A percentile compares a stretch with the other conserved stretches of the same genome.
Evolutionary conservation across 2,113 vertebrate species (phyloP).

Genomic region (Hyaena hyaena): DNA sequence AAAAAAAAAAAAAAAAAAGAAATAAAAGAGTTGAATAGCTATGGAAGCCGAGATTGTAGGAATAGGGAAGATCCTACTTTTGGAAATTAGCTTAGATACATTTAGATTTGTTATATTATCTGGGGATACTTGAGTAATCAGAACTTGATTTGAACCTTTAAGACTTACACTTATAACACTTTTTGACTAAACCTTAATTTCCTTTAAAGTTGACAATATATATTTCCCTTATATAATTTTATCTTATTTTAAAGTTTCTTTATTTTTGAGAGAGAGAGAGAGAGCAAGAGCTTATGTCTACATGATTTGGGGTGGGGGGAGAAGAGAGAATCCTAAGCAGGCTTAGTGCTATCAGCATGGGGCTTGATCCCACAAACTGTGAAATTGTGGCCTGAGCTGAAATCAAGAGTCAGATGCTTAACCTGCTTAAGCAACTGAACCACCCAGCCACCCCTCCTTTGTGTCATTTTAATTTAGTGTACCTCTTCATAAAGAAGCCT

Average conservation of each 20-base stretch:
- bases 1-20: no score
- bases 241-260: no score
- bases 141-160: not conserved
- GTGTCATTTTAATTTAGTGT: not conserved
- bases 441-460: no score
- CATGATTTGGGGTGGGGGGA: no score
- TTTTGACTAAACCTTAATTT: constrained; percentile 38
- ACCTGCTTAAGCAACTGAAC: no score
- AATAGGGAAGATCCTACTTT: not conserved
- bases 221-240: not conserved
- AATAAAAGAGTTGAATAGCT: not conserved
- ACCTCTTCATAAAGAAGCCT: not conserved
- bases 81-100: not conserved
- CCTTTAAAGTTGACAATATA: not conserved
- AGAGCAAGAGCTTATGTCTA: no score
- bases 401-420: no score
- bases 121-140: not conserved
- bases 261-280: no score
- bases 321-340: no score
- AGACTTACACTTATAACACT: not conserved
- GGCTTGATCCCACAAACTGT: no score
- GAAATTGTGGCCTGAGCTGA: no score
- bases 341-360: no score
- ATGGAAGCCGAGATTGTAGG: not conserved
- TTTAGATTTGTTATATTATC: constrained; percentile 31